phyloP scores from a whole-genome alignment of 1,140 invertebrate species.

The Idris sp. region DNA sequence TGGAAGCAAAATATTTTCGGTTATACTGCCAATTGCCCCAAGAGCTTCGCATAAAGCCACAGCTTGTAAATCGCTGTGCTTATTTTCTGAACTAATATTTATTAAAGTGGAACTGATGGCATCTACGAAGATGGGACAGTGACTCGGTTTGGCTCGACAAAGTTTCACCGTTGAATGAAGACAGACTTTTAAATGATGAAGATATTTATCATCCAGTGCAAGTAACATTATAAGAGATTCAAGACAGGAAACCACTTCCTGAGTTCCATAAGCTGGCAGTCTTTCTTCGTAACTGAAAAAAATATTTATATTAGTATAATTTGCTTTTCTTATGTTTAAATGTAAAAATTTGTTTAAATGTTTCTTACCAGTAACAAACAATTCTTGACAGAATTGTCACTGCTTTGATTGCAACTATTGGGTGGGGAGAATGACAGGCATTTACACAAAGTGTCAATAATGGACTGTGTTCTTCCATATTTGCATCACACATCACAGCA shows the following conservation, averaged over 20 bases:
- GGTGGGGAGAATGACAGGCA: conserved; percentile 82
- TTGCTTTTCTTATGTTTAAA: too few species aligned
- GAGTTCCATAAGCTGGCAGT: conserved; percentile 81
- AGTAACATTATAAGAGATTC: conserved; percentile 86
- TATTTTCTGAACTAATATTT: conserved; percentile 68
- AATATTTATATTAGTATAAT: conserved; percentile 18
- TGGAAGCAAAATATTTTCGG: conserved; percentile 80
- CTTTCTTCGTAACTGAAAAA: conserved; percentile 82
- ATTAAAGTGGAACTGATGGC: conserved; percentile 80
- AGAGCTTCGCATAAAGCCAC: conserved; percentile 83
- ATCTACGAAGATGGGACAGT: conserved; percentile 82
- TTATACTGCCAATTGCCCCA: conserved; percentile 85
- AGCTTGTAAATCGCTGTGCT: conserved; percentile 71
- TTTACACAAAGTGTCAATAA: conserved; percentile 72
- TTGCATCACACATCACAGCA: conserved; percentile 75
- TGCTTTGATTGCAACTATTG: conserved; percentile 83
- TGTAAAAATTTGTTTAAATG: background rate
- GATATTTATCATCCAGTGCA: conserved; percentile 77
- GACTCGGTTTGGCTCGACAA: conserved; percentile 80
- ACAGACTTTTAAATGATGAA: conserved; percentile 81
- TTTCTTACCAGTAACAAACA: conserved; percentile 81
- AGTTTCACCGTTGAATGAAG: conserved; percentile 85
- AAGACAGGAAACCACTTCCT: conserved; percentile 82
- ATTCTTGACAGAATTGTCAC: conserved; percentile 83
- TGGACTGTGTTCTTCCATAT: conserved; percentile 74